Base-by-base conservation (phyloP, 1,140 invertebrate species). In the Batillaria attramentaria region DNA sequence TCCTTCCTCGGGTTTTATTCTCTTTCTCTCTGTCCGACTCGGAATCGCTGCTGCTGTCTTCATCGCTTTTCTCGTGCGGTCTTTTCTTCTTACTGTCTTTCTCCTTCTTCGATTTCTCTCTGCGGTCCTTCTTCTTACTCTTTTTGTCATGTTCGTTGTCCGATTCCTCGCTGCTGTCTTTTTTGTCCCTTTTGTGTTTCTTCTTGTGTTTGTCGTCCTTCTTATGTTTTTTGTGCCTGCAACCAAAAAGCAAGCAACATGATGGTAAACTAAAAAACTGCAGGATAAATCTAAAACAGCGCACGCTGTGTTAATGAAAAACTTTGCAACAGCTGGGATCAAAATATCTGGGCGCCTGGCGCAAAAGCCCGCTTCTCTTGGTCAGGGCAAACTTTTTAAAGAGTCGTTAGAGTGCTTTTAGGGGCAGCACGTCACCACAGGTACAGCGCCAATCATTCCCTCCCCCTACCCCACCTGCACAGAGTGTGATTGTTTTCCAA, bases 201-300 rank as follows among this genome's bases (percentile, higher is more conserved):
- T 79, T 82, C 43, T 57, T 65, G 54, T 68, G 62, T 31, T 79
- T 82, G 31, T 79, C 77, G 39, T 80, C 72, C 28, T 83, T 83
- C 65, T 83, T 83, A 31, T 83, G 82, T 50, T 83, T 81, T 46
- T 83, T 81, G 50, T 80, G 79, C 35, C 82, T 83, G 33, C 37
- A 78, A 78, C 20, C 24, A 78, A 77, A 66, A 68, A 24, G 35
- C 2, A 31, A 8, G 33, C n/a, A n/a, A n/a, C n/a, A n/a, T n/a
- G n/a, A n/a, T n/a, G n/a, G n/a, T n/a, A n/a, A n/a, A n/a, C n/a
- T n/a, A n/a, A n/a, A n/a, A n/a, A n/a, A n/a, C n/a, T n/a, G n/a
- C n/a, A n/a, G n/a, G n/a, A n/a, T n/a, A n/a, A n/a, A n/a, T n/a
- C n/a, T n/a, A n/a, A n/a, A n/a, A n/a, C n/a, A n/a, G n/a, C n/a